Evolutionary conservation across 1,140 invertebrate genomes (phyloP).

Genomic region (Drosophila watanabei): DNA sequence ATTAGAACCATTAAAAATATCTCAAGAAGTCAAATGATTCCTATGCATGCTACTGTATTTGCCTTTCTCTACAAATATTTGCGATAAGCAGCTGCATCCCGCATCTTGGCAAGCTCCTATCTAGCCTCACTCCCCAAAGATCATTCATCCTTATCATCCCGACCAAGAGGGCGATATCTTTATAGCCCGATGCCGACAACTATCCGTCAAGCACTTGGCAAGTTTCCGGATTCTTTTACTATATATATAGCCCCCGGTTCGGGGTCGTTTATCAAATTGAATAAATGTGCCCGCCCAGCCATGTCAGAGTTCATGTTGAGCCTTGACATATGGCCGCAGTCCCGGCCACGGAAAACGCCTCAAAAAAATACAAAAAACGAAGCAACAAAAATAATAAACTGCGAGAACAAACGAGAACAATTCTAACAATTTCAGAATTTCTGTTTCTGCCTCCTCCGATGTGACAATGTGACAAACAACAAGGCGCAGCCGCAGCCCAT

Average conservation of each 20-base stretch:
- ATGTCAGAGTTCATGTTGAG: slow-evolving; percentile 69
- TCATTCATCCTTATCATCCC: slow-evolving; percentile 30
- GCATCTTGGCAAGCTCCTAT: slow-evolving; percentile 15
- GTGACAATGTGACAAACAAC: slow-evolving; percentile 70
- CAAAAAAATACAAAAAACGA: slow-evolving; percentile 27
- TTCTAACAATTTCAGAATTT: slow-evolving; percentile 64
- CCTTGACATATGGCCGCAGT: slow-evolving; percentile 71
- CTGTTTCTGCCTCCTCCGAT: slow-evolving; percentile 56
- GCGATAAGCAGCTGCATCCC: slow-evolving; percentile 21
- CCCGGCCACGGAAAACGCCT: slow-evolving; percentile 52
- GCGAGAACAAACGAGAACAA: slow-evolving; percentile 42
- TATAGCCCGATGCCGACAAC: slow-evolving; percentile 8
- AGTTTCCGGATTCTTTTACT: slow-evolving; percentile 33
- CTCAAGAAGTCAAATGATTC: background rate
- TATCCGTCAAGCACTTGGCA: slow-evolving; percentile 28
- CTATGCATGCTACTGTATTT: background rate
- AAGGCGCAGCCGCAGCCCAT: slow-evolving; percentile 71
- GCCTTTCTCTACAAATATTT: background rate
- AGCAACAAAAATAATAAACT: slow-evolving; percentile 36
- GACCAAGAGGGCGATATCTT: slow-evolving; percentile 11
- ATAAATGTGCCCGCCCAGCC: slow-evolving; percentile 60
- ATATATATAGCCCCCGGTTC: slow-evolving; percentile 30
- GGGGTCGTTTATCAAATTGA: slow-evolving; percentile 68
- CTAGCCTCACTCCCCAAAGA: background rate
- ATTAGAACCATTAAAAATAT: background rate